Conservation (phyloP, 2,113 vertebrate species). For the Actenoides hombroni region DNA sequence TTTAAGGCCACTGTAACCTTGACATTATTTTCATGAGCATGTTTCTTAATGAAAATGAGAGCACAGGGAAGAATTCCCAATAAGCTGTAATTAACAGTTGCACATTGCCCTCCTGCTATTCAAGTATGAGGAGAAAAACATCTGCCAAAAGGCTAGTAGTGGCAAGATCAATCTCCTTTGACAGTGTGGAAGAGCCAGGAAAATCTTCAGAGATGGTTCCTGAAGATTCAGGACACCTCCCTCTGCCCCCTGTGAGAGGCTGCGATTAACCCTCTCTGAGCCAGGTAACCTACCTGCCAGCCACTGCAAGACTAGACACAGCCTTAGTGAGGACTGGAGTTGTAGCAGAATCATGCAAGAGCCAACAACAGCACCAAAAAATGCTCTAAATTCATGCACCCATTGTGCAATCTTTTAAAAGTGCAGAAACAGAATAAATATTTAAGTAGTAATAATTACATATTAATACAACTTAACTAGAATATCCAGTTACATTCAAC, state of each 20-base stretch:
- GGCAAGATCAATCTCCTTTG: not conserved
- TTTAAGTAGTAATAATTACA: not conserved
- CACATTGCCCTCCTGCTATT: not conserved
- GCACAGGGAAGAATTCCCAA: not conserved
- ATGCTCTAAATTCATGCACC: not conserved
- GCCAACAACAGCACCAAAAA: not conserved
- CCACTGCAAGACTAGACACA: not conserved
- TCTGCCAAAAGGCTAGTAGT: not conserved
- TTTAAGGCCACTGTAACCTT: not conserved
- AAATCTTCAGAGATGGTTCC: not conserved
- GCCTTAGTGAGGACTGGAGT: not conserved
- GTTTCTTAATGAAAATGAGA: not conserved
- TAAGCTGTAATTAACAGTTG: not conserved
- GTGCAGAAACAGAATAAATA: not conserved
- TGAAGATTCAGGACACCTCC: not conserved
- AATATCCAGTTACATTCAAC: not conserved
- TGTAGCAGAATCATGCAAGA: not conserved
- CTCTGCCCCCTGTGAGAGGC: accelerated
- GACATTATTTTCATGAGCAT: not conserved
- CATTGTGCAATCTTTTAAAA: not conserved
- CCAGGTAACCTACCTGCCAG: not conserved
- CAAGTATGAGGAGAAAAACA: not conserved
- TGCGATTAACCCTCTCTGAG: not conserved
- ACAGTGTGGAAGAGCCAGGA: not conserved
- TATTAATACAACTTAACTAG: not conserved